Evolutionary conservation across 2,888 invertebrate genomes (phyloP).

Genomic region (Drosophila rubida): DNA sequence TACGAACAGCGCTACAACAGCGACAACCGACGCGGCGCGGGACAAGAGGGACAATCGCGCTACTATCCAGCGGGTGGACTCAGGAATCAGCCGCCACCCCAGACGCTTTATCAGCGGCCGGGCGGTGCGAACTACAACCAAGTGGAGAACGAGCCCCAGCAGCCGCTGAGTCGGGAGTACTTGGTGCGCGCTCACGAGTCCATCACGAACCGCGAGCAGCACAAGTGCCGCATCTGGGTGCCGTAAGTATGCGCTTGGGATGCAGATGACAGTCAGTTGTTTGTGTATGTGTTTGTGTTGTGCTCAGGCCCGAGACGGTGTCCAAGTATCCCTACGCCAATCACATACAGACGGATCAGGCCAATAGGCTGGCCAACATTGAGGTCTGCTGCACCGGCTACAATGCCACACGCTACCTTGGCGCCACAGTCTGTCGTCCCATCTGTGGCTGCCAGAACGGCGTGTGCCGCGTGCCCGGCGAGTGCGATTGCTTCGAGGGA

Average conservation of each 20-base stretch:
- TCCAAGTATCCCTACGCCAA: constrained; percentile 71
- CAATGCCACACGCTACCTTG: constrained; percentile 57
- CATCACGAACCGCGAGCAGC: constrained; percentile 28
- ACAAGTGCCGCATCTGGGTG: constrained; percentile 81
- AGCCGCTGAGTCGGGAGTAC: constrained; percentile 42
- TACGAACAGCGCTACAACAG: constrained; percentile 11
- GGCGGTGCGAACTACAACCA: constrained; percentile 27
- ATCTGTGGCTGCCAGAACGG: constrained; percentile 82
- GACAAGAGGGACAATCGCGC: constrained; percentile 21
- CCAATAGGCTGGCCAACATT: constrained; percentile 87
- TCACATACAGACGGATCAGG: constrained; percentile 81
- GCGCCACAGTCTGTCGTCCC: constrained; percentile 72
- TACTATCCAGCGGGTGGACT: constrained; percentile 22
- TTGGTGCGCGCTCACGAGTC: constrained; percentile 48
- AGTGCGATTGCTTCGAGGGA: constrained; percentile 82
- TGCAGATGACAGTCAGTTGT: too few relatives aligned
- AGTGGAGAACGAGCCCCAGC: constrained; percentile 6
- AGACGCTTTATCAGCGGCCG: constrained; percentile 39
- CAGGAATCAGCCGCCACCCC: constrained; percentile 29
- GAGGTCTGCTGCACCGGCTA: constrained; percentile 91
- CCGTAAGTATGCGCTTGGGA: constrained; percentile 77
- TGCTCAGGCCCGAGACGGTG: constrained; percentile 68
- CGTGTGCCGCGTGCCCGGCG: constrained; percentile 72
- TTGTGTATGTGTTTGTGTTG: not conserved
- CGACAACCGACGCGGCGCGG: constrained; percentile 24